A percentile compares a stretch with the other conserved stretches of the same genome.
These are phyloP conservation scores for Scylla paramamosain DNA, from an alignment of 1,140 invertebrate species.

Conservation along the genomic window DNA sequence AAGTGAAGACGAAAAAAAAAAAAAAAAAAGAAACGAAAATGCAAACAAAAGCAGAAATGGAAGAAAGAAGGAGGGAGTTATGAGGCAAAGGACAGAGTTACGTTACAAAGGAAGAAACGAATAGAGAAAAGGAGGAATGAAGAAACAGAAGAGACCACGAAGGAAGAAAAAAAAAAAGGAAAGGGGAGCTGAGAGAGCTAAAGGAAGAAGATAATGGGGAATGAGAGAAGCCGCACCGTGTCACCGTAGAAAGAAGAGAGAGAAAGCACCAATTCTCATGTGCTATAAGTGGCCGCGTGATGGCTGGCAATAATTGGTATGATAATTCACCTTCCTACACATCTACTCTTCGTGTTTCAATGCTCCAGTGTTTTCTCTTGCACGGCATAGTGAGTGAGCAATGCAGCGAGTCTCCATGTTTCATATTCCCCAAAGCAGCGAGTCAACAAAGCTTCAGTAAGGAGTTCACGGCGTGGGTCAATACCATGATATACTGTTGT, in stretches of 20 bases:
- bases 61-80: no score
- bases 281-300: no score
- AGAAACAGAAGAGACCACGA: no score
- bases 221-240: no score
- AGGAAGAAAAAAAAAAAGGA: not conserved
- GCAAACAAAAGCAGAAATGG: no score
- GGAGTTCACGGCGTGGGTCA: not conserved
- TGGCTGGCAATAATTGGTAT: not conserved
- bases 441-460: constrained; percentile 5
- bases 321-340: not conserved
- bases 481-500: constrained; percentile 31
- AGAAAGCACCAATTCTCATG: no score
- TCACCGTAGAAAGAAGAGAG: no score
- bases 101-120: not conserved
- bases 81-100: not conserved
- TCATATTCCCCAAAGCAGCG: not conserved
- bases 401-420: not conserved
- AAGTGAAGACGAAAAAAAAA: not conserved
- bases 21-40: no score
- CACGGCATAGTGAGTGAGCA: not conserved
- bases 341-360: not conserved
- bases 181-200: no score
- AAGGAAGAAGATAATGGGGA: no score
- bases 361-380: not conserved
- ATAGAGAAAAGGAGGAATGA: not conserved